A percentile compares a stretch with the other conserved stretches of the same genome.
These are phyloP conservation scores for Stigmatopora argus DNA, from an alignment of 2,113 vertebrate species.

Conservation along the genomic window DNA sequence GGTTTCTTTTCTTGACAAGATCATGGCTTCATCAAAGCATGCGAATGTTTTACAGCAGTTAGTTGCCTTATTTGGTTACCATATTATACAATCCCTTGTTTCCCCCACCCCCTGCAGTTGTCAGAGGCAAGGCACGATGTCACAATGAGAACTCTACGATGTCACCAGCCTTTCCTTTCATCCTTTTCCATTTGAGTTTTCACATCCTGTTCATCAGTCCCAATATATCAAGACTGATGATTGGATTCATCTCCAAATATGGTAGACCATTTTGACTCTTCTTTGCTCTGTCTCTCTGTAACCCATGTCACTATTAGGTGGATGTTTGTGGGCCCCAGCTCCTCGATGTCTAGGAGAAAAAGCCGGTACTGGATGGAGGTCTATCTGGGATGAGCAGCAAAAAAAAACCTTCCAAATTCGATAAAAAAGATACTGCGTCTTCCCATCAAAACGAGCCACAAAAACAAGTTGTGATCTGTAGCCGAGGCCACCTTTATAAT, in stretches of 20 bases:
- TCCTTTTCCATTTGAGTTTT: background rate
- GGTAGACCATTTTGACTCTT: background rate
- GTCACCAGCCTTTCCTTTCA: background rate
- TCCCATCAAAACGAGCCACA: background rate
- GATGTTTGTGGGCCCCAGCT: background rate
- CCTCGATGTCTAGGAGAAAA: constrained; percentile 3
- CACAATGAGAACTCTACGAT: constrained; percentile 4
- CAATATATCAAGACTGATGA: background rate
- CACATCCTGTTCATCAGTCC: background rate
- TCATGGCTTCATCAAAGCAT: no score
- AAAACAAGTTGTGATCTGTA: constrained; percentile 1
- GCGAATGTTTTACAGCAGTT: no score
- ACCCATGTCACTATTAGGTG: background rate
- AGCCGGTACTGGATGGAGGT: constrained; percentile 5
- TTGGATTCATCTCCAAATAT: background rate
- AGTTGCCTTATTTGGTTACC: background rate
- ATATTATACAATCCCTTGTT: background rate
- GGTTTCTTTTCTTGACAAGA: no score
- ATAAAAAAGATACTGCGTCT: background rate
- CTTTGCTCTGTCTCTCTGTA: background rate
- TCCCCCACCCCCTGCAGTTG: background rate
- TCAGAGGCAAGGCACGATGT: background rate
- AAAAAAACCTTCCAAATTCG: background rate
- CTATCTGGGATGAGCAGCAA: constrained; percentile 6
- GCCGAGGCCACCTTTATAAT: background rate